phyloP scores from a whole-genome alignment of 2,113 vertebrate genomes.

The Scytalopus superciliaris region DNA sequence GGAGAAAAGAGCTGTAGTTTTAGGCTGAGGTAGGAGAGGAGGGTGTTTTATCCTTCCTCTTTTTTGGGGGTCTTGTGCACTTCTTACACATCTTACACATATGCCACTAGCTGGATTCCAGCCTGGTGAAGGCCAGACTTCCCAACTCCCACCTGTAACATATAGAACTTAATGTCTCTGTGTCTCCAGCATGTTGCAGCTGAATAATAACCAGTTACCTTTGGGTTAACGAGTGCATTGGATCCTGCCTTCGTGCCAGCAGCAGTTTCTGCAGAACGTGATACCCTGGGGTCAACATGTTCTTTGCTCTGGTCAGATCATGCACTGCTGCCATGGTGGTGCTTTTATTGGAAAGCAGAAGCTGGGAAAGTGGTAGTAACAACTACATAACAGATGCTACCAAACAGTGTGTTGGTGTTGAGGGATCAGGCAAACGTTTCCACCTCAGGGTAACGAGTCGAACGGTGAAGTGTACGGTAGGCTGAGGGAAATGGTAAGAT shows the following conservation, averaged over 20 bases:
- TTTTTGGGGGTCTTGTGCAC: not conserved
- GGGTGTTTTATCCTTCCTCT: not conserved
- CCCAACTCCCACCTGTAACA: not conserved
- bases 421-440: not conserved
- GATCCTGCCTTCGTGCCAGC: not conserved
- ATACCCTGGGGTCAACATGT: not conserved
- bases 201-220: not conserved
- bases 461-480: not conserved
- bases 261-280: not conserved
- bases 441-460: not conserved
- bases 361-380: constrained; percentile 20
- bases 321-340: rapidly evolving
- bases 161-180: not conserved
- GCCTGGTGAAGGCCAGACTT: not conserved
- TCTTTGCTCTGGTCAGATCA: not conserved
- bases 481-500: not conserved
- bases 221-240: not conserved
- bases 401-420: not conserved
- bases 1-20: not conserved
- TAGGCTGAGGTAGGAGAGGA: not conserved
- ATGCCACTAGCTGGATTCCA: not conserved
- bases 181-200: not conserved
- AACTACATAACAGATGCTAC: not conserved
- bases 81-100: rapidly evolving
- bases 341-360: not conserved